phyloP scores from a whole-genome alignment of 2,888 invertebrate genomes.

The Conchocele bisecta region DNA sequence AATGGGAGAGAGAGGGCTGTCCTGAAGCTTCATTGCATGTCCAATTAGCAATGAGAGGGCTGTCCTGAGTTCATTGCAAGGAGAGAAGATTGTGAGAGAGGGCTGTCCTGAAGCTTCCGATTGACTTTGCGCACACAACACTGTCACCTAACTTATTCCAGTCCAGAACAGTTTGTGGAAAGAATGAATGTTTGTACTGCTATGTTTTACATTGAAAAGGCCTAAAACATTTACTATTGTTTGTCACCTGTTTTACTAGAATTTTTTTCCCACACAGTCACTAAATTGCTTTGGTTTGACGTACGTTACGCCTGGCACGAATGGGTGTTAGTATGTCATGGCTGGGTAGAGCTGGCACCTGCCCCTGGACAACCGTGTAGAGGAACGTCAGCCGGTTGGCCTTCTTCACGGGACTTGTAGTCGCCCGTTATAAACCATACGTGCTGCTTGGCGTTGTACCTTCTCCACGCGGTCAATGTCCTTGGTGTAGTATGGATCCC shows the following conservation, averaged over 20 bases:
- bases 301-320: neutral
- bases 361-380: constrained; percentile 5
- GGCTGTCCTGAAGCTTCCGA: too few species aligned
- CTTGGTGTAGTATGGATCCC: neutral
- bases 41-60: neutral
- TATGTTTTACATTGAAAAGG: too few species aligned
- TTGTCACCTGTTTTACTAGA: too few species aligned
- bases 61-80: too few species aligned
- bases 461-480: neutral
- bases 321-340: neutral
- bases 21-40: neutral
- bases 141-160: too few species aligned
- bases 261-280: too few species aligned
- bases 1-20: constrained; percentile 7
- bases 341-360: neutral
- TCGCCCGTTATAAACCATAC: neutral
- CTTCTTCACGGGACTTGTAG: neutral
- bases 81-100: too few species aligned
- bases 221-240: too few species aligned
- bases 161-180: too few species aligned
- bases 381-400: neutral
- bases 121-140: too few species aligned
- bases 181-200: too few species aligned
- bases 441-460: neutral
- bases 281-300: too few species aligned